Evolutionary conservation across 2,888 invertebrate species (phyloP).

Genomic region (Melolontha melolontha): DNA sequence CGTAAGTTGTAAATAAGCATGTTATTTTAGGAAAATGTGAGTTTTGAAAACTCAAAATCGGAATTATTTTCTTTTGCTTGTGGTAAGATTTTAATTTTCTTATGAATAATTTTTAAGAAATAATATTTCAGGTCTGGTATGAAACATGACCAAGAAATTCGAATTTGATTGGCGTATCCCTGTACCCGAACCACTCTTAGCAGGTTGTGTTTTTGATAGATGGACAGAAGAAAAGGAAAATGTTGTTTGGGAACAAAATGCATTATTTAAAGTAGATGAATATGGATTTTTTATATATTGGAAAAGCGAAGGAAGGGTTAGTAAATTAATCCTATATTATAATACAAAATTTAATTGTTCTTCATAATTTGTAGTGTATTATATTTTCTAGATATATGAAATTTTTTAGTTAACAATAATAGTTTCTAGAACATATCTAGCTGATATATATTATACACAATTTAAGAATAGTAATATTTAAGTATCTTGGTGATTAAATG

Average conservation of each 20-base stretch:
- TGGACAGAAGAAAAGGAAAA: slow-evolving; percentile 99
- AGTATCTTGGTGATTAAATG: too few relatives aligned
- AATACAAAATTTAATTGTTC: neutral
- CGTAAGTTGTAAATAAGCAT: slow-evolving; percentile 48
- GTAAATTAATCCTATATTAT: slow-evolving; percentile 46
- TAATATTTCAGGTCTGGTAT: slow-evolving; percentile 15
- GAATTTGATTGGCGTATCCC: slow-evolving; percentile 99
- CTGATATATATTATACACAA: too few relatives aligned
- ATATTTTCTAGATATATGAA: too few relatives aligned
- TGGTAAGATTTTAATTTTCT: neutral
- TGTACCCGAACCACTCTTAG: slow-evolving; percentile 87
- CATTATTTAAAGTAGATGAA: slow-evolving; percentile 94
- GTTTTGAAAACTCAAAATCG: slow-evolving; percentile 32
- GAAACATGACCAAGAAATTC: slow-evolving; percentile 94
- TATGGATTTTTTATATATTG: slow-evolving; percentile 98
- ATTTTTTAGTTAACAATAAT: too few relatives aligned
- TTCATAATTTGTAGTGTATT: too few relatives aligned
- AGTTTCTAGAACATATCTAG: too few relatives aligned
- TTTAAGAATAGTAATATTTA: too few relatives aligned
- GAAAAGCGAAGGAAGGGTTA: slow-evolving; percentile 95
- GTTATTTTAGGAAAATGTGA: slow-evolving; percentile 45
- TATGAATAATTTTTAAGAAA: neutral
- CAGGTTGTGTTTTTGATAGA: slow-evolving; percentile 93
- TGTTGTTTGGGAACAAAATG: slow-evolving; percentile 87
- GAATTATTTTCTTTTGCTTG: slow-evolving; percentile 7